A percentile compares a stretch with the other conserved stretches of the same genome.
Evolutionary conservation across 2,888 invertebrate genomes (phyloP).

Genomic region (Daptonema setosum): DNA sequence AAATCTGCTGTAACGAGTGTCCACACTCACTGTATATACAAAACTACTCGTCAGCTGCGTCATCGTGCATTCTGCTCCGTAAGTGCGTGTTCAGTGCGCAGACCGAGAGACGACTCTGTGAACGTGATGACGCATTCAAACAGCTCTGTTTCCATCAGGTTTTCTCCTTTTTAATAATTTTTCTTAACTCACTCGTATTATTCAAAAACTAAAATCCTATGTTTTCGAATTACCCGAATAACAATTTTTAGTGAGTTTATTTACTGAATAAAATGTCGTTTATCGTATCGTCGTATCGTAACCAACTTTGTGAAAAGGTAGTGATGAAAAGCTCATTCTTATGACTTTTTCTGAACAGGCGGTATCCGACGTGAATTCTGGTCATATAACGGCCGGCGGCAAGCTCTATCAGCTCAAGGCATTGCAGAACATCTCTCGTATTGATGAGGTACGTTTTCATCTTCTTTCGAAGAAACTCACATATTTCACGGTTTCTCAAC

Average conservation of each 20-base stretch:
- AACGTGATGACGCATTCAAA: conserved; percentile 55
- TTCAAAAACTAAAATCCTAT: too few species aligned
- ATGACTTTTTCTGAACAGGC: too few species aligned
- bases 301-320: too few species aligned
- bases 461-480: neutral
- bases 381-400: conserved; percentile 66
- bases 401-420: conserved; percentile 86
- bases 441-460: conserved; percentile 50
- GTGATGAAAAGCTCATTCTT: too few species aligned
- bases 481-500: neutral
- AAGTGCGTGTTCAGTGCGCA: conserved; percentile 32
- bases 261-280: too few species aligned
- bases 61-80: conserved; percentile 62
- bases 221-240: too few species aligned
- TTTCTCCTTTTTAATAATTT: neutral
- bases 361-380: conserved; percentile 36
- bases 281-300: too few species aligned
- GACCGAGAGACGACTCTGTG: conserved; percentile 28
- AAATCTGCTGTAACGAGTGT: conserved; percentile 71
- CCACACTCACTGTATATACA: conserved; percentile 95
- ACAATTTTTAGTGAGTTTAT: too few species aligned
- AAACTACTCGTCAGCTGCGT: conserved; percentile 91
- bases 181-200: neutral
- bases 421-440: conserved; percentile 66
- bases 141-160: conserved; percentile 31